A percentile compares a stretch with the other conserved stretches of the same genome.
Evolutionary conservation across 2,797 vertebrate genomes (phyloP).

Genomic region (Sebastes goodei): DNA sequence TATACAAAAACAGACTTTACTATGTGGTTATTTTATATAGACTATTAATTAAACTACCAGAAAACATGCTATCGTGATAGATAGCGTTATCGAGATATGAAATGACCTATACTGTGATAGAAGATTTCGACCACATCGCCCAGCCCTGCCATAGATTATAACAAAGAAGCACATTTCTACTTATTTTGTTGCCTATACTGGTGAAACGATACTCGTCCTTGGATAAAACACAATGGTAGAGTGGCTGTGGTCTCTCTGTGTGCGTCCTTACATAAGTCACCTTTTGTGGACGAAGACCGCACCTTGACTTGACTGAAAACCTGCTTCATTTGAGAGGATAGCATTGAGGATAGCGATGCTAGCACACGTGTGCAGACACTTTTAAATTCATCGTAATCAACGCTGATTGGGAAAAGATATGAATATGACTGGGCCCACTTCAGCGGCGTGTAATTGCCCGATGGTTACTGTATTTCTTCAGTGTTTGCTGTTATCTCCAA

Average conservation of each 20-base stretch:
- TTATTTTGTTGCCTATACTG: not conserved
- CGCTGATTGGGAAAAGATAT: slow-evolving; percentile 5
- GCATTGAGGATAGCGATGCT: not conserved
- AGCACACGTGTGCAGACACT: not conserved
- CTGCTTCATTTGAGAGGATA: not conserved
- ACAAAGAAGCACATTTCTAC: not conserved
- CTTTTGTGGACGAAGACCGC: not conserved
- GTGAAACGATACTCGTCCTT: not conserved
- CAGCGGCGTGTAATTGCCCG: not conserved
- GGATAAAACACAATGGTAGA: not conserved
- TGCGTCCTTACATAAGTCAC: not conserved
- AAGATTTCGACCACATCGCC: no score
- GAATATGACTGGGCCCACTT: slow-evolving; percentile 25
- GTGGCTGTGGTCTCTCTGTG: not conserved
- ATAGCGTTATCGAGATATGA: fast-evolving
- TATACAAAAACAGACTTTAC: no score
- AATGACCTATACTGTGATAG: no score
- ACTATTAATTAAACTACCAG: no score
- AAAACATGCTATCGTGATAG: no score
- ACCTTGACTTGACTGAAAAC: not conserved
- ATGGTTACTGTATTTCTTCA: not conserved
- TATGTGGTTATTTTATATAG: no score
- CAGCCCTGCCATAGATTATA: not conserved
- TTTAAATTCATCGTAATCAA: not conserved
- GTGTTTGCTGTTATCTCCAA: slow-evolving; percentile 21